Evolutionary conservation across 1,140 invertebrate species (phyloP).

Genomic region (Orussus abietinus): DNA sequence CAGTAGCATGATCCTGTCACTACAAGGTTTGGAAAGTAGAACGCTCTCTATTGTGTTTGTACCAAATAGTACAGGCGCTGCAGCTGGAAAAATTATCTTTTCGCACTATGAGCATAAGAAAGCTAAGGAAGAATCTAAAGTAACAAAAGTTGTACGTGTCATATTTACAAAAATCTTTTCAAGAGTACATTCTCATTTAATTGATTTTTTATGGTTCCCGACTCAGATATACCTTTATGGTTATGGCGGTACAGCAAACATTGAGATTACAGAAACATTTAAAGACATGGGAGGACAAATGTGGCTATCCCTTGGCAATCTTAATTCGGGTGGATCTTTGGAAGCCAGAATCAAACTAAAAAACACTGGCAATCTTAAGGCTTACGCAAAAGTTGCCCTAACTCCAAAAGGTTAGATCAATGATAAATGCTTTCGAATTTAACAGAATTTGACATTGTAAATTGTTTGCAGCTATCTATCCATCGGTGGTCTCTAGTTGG

Average conservation of each 20-base stretch:
- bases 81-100: constrained; percentile 50
- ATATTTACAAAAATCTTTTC: not conserved
- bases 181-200: constrained; percentile 2
- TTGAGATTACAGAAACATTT: constrained; percentile 47
- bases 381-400: constrained; percentile 49
- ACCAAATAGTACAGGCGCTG: constrained; percentile 46
- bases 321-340: constrained; percentile 42
- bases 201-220: constrained; percentile 18
- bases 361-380: constrained; percentile 49
- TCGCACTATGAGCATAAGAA: constrained; percentile 43
- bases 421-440: constrained; percentile 9
- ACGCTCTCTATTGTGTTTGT: constrained; percentile 47
- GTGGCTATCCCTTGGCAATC: constrained; percentile 51
- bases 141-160: constrained; percentile 35
- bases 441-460: constrained; percentile 2
- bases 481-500: constrained; percentile 41
- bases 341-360: constrained; percentile 45
- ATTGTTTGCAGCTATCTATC: constrained; percentile 40
- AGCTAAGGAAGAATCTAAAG: constrained; percentile 31
- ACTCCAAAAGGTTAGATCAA: constrained; percentile 43
- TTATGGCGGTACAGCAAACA: constrained; percentile 50
- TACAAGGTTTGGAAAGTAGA: constrained; percentile 52
- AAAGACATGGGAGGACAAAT: constrained; percentile 53
- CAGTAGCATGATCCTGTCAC: constrained; percentile 31
- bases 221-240: constrained; percentile 47